A percentile compares a stretch with the other conserved stretches of the same genome.
Evolutionary conservation across 2,797 vertebrate genomes (phyloP).

Genomic region (Gymnocypris eckloni): DNA sequence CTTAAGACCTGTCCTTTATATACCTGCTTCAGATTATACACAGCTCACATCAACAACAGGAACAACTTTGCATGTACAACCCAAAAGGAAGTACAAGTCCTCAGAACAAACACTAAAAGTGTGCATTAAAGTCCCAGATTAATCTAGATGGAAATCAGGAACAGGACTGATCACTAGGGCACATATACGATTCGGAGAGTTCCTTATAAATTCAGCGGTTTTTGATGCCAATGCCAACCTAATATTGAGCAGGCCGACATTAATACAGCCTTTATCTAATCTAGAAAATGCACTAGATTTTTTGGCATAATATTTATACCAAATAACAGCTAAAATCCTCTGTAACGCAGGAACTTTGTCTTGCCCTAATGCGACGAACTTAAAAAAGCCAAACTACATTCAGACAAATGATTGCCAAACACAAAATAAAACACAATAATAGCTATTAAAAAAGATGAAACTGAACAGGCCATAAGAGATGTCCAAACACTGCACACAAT

Average conservation of each 20-base stretch:
- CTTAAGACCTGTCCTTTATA: constrained; percentile 25
- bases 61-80: constrained; percentile 7
- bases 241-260: neutral
- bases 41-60: constrained; percentile 21
- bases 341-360: neutral
- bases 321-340: constrained; percentile 16
- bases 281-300: neutral
- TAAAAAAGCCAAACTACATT: constrained; percentile 9
- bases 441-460: neutral
- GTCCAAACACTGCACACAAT: neutral
- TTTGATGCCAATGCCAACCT: neutral
- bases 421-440: constrained; percentile 16
- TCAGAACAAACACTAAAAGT: constrained; percentile 10
- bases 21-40: constrained; percentile 27
- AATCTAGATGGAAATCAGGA: neutral
- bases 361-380: constrained; percentile 10
- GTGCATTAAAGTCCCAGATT: neutral
- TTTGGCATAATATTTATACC: constrained; percentile 15
- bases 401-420: constrained; percentile 45
- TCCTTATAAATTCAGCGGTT: neutral
- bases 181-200: neutral
- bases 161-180: neutral
- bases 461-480: constrained; percentile 18
- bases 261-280: constrained; percentile 5
- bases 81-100: constrained; percentile 29